Evolutionary conservation across 2,888 invertebrate species (phyloP), one percentile per base, ranked within the genome.

Genomic region (Cerceris ruficornis): DNA sequence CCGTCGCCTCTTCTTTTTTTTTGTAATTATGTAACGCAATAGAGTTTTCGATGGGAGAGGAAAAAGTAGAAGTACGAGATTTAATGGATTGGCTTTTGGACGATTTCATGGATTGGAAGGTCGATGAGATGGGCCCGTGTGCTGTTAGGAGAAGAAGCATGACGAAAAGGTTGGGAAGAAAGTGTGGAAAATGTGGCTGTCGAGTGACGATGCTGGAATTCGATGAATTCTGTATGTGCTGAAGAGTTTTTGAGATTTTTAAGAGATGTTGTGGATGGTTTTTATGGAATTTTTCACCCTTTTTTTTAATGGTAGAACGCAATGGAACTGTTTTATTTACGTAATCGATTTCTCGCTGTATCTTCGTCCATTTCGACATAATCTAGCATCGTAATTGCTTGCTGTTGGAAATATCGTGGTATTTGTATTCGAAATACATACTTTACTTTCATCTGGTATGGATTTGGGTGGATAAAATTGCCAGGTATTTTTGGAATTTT

Each of bases 321-420:
- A 64, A 17, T 50, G 9, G 46, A 5, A 14, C 14, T 57, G 65
- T 55, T 49, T 54, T 15, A 57, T 69, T 77, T 54, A 73, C 64
- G 17, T 43, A 77, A 73, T 17, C 28, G 13, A 66, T 17, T 28
- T 64, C 50, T 39, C 59, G 49, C 9, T 52, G n/a, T 46, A 46
- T 57, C 17, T 55, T 65, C 65, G 43, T 62, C 28, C 43, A 28
- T 62, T 67, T 71, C 67, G 54, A 41, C 46, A 71, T 15, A 15
- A 15, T 57, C 54, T 65, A 17, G 41, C 13, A 9, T 15, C 52
- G 43, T 46, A 60, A 54, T 60, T 57, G 41, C 52, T 62, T 13
- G 28, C 1, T 28, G 39, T 65, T 1, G 11, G 5, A 46, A 6
- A 46, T 11, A 8, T 11, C 8, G 46, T 11, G 46, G 46, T 46